Evolutionary conservation across 2,888 invertebrate species (phyloP), one percentile per base, ranked within the genome.

Genomic region (Pheosia tremula): DNA sequence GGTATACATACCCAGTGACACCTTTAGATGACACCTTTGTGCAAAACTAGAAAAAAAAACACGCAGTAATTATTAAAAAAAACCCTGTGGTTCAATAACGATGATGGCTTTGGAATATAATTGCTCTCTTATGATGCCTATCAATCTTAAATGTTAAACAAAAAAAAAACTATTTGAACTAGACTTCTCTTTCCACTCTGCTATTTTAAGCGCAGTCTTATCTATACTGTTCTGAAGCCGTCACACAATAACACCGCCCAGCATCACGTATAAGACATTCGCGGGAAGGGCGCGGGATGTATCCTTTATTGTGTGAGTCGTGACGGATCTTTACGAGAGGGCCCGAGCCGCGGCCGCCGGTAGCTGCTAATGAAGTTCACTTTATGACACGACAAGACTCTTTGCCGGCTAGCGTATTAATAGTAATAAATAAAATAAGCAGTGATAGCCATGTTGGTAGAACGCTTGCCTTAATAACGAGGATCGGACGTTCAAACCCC

Each of bases 211-310:
- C 0, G 9, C 6, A 11, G 72, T 11, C 71, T 10, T 0, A 0
- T 79, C 80, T 78, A 69, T 11, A 10, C n/a, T 5, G 5, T 68
- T 69, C 5, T 0, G 38, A 56, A 13, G n/a, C 61, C 72, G 61
- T 38, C 53, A 24, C 38, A 66, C 75, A 80, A 80, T 81, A 77
- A 81, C 75, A 81, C 70, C 77, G 75, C 77, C 68, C 70, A 78
- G 81, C 71, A 83, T 86, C 90, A 90, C 90, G 90, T 90, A 83
- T 78, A 69, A 80, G 79, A 83, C 88, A 89, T 90, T 88, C 84
- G 79, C 79, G 76, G 79, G 71, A 76, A 80, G 79, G 80, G 83
- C 81, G 81, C 80, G 79, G 80, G 78, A 78, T 70, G 74, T 83
- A 80, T 86, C 83, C 83, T 87, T 87, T 89, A 89, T 86, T 87